phyloP scores from a whole-genome alignment of 2,888 invertebrate species.

The Scaptomyza flava region DNA sequence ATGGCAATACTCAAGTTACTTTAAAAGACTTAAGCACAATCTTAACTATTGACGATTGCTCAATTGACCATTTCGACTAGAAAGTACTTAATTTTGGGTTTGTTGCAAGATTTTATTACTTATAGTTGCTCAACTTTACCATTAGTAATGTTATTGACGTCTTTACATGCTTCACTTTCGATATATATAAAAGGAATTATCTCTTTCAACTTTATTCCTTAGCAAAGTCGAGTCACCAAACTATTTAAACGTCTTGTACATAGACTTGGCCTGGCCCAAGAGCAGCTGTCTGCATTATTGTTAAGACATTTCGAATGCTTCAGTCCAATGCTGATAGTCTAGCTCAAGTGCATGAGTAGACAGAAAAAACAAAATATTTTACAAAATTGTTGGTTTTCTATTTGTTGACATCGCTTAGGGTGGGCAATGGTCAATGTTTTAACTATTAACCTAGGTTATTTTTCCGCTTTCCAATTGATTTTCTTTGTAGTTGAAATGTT shows the following conservation, averaged over 20 bases:
- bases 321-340: constrained; percentile 13
- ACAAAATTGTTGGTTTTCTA: constrained; percentile 2
- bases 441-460: constrained; percentile 40
- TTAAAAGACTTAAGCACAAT: not conserved
- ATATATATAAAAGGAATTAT: too few relatives aligned
- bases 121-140: too few relatives aligned
- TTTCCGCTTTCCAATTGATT: constrained; percentile 27
- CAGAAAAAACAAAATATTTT: constrained; percentile 32
- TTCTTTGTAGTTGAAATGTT: constrained; percentile 3
- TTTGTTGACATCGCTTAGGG: not conserved
- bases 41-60: constrained; percentile 1
- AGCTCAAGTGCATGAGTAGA: constrained; percentile 57
- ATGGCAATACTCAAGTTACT: constrained; percentile 5
- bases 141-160: too few relatives aligned
- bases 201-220: not conserved
- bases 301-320: constrained; percentile 39
- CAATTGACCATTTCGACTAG: not conserved
- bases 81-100: not conserved
- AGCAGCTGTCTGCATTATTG: constrained; percentile 25
- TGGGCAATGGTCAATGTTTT: constrained; percentile 22
- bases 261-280: constrained; percentile 38
- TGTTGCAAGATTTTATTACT: not conserved
- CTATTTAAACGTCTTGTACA: constrained; percentile 13
- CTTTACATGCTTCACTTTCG: too few relatives aligned
- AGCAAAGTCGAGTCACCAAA: not conserved